phyloP scores from a whole-genome alignment of 1,140 invertebrate species.

The Dryas iulia region DNA sequence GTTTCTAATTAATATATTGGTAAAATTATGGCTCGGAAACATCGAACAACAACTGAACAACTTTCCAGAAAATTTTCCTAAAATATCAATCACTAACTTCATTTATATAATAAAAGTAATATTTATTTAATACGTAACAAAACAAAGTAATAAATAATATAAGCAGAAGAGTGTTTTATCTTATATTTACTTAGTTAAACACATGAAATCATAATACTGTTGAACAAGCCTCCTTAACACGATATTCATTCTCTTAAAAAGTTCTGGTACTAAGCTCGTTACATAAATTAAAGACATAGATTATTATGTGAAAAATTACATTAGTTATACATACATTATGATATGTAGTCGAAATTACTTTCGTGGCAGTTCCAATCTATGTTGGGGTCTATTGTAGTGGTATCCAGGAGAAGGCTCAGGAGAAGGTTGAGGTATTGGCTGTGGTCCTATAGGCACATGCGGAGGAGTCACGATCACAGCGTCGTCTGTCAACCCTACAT shows the following conservation, averaged over 20 bases:
- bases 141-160: neutral
- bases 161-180: neutral
- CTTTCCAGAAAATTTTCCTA: neutral
- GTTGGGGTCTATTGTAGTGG: conserved; percentile 61
- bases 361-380: conserved; percentile 61
- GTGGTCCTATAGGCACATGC: conserved; percentile 49
- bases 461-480: conserved; percentile 70
- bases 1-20: conserved; percentile 35
- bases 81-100: neutral
- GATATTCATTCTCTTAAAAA: neutral
- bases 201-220: neutral
- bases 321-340: neutral
- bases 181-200: neutral
- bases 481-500: conserved; percentile 67
- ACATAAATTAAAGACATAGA: neutral
- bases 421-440: conserved; percentile 34
- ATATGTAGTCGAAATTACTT: conserved; percentile 28
- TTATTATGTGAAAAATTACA: neutral
- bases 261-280: neutral
- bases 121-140: neutral
- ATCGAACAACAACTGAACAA: neutral
- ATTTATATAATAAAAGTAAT: neutral
- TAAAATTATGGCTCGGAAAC: neutral
- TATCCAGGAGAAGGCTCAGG: conserved; percentile 53
- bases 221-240: neutral